Percentiles rank a stretch among this genome's conserved stretches.
phyloP scores from a whole-genome alignment of 2,113 vertebrate genomes.

The Chloebia gouldiae region DNA sequence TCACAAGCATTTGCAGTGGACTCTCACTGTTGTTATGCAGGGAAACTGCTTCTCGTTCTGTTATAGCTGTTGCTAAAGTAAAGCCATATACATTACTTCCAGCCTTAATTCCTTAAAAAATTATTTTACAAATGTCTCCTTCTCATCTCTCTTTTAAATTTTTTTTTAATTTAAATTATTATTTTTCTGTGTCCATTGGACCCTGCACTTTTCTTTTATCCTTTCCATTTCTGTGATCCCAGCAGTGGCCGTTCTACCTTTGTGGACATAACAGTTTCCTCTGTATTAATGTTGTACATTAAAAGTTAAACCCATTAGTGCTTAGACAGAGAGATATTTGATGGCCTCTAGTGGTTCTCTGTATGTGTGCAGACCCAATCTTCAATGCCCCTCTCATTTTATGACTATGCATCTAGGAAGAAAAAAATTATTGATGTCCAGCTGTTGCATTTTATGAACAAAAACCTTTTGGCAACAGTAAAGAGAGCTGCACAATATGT shows the following conservation, averaged over 20 bases:
- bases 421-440: background rate
- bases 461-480: slow-evolving; percentile 3
- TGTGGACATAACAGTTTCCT: background rate
- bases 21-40: background rate
- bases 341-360: slow-evolving; percentile 55
- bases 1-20: background rate
- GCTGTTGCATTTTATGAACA: background rate
- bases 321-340: slow-evolving; percentile 12
- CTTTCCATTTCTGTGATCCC: background rate
- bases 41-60: background rate
- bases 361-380: background rate
- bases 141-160: background rate
- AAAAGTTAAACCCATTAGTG: background rate
- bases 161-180: background rate
- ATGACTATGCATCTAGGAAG: background rate
- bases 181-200: background rate
- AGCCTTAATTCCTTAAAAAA: background rate
- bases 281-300: background rate
- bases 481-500: background rate
- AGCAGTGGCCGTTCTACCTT: background rate
- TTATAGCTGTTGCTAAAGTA: background rate
- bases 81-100: background rate
- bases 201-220: background rate
- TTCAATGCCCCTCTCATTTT: background rate
- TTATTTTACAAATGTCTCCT: background rate